Base-by-base conservation (phyloP, 1,140 invertebrate species). In the Hyposmocoma kahamanoa region DNA sequence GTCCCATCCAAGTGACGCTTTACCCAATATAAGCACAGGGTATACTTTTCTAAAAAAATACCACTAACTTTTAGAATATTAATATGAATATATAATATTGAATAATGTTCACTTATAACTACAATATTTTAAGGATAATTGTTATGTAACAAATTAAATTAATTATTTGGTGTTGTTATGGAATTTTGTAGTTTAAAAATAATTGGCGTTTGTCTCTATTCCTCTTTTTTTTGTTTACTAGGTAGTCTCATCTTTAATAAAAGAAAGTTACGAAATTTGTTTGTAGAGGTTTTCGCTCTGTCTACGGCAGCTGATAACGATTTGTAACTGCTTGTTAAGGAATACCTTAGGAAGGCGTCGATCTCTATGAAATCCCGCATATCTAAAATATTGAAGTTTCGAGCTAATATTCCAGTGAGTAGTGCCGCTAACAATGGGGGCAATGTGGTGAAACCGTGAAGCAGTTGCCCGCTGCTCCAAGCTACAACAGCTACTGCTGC, bases 21-120 rank as follows among this genome's bases (percentile, higher is more conserved):
- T 85, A 0, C 82, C 82, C 24, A 85, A 57, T 28, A 85, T 79
- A 26, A 85, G 67, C 1, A 83, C 72, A 48, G 79, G 82, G 38
- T 83, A 85, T 47, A 83, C 70, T 72, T 71, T 83, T 48, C 81
- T 85, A 57, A 18, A 54, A 63, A 50, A 26, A 26, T 26, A 26
- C 5, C 24, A 26, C 11, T 26, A 6, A 26, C 11, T 26, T 26
- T 6, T 11, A 26, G 24, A 26, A 26, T 26, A 26, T 26, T 26
- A 6, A 26, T 11, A 26, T 11, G 11, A 26, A 26, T 26, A 26
- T 26, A 11, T 26, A 30, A 30, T 30, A 30, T 3, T 8, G 13
- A n/a, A 38, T 1, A 49, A 30, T n/a, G n/a, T n/a, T n/a, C n/a
- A n/a, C n/a, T n/a, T n/a, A n/a, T n/a, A n/a, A n/a, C n/a, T n/a